These are phyloP conservation scores for Podarcis cretensis DNA, from an alignment of 2,113 vertebrate species.

Conservation along the genomic window DNA sequence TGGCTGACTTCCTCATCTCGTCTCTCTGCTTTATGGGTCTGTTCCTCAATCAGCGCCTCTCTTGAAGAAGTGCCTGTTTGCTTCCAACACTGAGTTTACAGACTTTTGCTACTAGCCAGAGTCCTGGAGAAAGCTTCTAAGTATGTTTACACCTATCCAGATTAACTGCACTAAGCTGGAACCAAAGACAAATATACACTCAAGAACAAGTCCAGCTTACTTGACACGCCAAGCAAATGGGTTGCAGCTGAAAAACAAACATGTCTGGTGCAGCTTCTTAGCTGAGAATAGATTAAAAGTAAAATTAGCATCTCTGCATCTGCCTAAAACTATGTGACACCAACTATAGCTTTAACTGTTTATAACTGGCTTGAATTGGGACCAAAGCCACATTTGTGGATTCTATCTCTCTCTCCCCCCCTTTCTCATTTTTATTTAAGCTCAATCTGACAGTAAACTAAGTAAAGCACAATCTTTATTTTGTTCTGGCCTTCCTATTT, in stretches of 20 bases:
- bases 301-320: background rate
- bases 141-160: background rate
- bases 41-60: background rate
- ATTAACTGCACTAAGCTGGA: background rate
- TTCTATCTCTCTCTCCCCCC: background rate
- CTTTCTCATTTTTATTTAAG: background rate
- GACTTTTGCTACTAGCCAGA: background rate
- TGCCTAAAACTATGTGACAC: background rate
- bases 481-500: background rate
- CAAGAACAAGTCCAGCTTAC: background rate
- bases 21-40: background rate
- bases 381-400: background rate
- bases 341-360: background rate
- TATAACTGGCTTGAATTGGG: background rate
- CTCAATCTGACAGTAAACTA: background rate
- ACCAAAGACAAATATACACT: background rate
- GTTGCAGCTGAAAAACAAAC: background rate
- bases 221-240: background rate
- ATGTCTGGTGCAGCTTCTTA: background rate
- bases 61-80: slow-evolving; percentile 13
- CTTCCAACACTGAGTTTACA: slow-evolving; percentile 43
- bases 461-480: background rate
- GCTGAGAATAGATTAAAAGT: background rate
- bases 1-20: background rate
- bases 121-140: slow-evolving; percentile 8